These are phyloP conservation scores for Spialia ferax DNA, from an alignment of 2,888 invertebrate species.

Conservation along the genomic window DNA sequence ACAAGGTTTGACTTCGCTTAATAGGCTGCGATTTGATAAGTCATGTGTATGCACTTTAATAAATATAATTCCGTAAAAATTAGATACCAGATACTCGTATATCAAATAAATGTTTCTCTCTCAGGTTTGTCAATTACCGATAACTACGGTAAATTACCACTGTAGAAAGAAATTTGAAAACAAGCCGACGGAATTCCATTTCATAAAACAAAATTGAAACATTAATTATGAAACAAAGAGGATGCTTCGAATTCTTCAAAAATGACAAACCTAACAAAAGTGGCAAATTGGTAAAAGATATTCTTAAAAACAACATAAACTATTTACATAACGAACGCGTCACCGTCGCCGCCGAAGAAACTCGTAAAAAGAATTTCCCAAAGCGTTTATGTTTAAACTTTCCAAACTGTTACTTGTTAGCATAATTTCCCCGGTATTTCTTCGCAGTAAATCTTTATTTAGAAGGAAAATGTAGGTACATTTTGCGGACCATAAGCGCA, in stretches of 20 bases:
- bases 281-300: constrained; percentile 40
- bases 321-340: constrained; percentile 41
- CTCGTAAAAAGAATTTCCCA: constrained; percentile 41
- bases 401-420: constrained; percentile 41
- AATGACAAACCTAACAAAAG: constrained; percentile 32
- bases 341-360: constrained; percentile 29
- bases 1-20: neutral
- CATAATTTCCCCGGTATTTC: constrained; percentile 40
- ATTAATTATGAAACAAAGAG: constrained; percentile 6
- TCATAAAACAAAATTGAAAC: constrained; percentile 4
- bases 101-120: too few relatives aligned
- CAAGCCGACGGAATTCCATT: neutral
- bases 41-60: too few relatives aligned
- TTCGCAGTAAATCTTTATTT: constrained; percentile 38
- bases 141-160: neutral
- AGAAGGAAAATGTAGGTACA: constrained; percentile 27
- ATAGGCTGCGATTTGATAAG: neutral
- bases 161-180: neutral
- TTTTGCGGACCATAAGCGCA: constrained; percentile 23
- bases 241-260: constrained; percentile 12
- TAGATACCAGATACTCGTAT: too few relatives aligned
- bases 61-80: too few relatives aligned
- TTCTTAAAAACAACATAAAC: constrained; percentile 39
- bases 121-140: neutral
- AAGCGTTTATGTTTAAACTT: constrained; percentile 42